These are phyloP conservation scores for Allophyes oxyacanthae DNA, from an alignment of 2,888 invertebrate species.

Conservation along the genomic window DNA sequence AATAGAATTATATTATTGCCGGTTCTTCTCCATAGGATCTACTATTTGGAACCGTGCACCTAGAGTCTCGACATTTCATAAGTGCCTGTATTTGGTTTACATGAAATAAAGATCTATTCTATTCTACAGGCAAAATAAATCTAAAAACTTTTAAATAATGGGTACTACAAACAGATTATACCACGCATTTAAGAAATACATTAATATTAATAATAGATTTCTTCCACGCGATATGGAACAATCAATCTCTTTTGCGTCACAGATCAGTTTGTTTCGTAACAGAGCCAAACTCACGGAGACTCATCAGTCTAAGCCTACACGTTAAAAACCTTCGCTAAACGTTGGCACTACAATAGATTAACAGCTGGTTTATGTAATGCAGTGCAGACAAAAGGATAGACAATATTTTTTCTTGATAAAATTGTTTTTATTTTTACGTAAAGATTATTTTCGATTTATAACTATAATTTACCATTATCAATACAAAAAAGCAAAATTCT, in stretches of 20 bases:
- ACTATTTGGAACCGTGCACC: too few relatives aligned
- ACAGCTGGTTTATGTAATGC: conserved; percentile 3
- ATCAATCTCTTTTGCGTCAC: conserved; percentile 36
- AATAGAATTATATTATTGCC: too few relatives aligned
- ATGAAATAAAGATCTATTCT: too few relatives aligned
- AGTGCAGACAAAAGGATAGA: conserved; percentile 2
- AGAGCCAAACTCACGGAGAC: conserved; percentile 54
- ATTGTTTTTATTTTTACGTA: too few relatives aligned
- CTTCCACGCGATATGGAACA: conserved; percentile 16
- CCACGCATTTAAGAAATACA: conserved; percentile 5
- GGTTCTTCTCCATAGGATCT: too few relatives aligned
- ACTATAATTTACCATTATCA: too few relatives aligned
- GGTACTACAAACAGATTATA: not conserved
- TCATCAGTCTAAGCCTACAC: conserved; percentile 66
- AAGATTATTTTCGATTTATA: too few relatives aligned
- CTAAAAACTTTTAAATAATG: too few relatives aligned
- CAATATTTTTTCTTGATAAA: not conserved
- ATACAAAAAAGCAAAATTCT: too few relatives aligned
- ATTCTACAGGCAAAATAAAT: not conserved
- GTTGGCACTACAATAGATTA: conserved; percentile 32
- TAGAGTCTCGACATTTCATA: too few relatives aligned
- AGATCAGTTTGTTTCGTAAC: conserved; percentile 57
- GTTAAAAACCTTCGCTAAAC: conserved; percentile 34
- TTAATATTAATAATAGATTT: conserved; percentile 17
- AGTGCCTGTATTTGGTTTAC: too few relatives aligned